phyloP scores from a whole-genome alignment of 2,888 invertebrate genomes.

The Drosophila buzzatii region DNA sequence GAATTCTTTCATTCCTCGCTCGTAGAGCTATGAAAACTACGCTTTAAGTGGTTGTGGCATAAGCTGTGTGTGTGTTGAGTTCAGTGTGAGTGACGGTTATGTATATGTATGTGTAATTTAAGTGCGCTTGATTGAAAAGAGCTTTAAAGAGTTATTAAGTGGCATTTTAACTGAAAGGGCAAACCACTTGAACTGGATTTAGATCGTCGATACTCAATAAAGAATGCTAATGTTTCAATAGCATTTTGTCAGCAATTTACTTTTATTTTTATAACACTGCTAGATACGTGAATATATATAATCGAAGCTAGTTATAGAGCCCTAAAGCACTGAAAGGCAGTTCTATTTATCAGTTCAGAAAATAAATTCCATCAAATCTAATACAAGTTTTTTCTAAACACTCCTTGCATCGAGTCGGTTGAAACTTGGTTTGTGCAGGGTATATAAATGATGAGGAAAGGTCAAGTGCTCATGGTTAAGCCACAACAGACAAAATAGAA shows the following conservation, averaged over 20 bases:
- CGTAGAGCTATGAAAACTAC: slow-evolving; percentile 11
- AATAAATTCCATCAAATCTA: no score
- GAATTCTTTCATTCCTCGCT: background rate
- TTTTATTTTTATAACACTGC: no score
- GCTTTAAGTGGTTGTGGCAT: slow-evolving; percentile 28
- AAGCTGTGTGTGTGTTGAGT: slow-evolving; percentile 3
- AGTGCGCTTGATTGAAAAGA: slow-evolving; percentile 27
- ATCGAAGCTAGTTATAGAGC: background rate
- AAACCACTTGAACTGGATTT: slow-evolving; percentile 15
- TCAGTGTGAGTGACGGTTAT: background rate
- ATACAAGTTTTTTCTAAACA: no score
- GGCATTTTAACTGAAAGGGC: slow-evolving; percentile 20
- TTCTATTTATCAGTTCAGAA: no score
- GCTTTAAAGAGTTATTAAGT: slow-evolving; percentile 15
- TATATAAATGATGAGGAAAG: background rate
- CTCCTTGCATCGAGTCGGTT: background rate
- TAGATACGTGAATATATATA: no score
- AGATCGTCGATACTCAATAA: background rate
- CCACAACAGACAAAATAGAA: background rate
- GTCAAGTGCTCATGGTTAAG: background rate
- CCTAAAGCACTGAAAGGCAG: no score
- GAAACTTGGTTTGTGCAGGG: no score
- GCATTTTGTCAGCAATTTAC: background rate
- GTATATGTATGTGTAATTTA: slow-evolving; percentile 9
- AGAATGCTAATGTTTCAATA: no score